Conservation (phyloP, 2,113 vertebrate genomes). For the Percopsis transmontana region DNA sequence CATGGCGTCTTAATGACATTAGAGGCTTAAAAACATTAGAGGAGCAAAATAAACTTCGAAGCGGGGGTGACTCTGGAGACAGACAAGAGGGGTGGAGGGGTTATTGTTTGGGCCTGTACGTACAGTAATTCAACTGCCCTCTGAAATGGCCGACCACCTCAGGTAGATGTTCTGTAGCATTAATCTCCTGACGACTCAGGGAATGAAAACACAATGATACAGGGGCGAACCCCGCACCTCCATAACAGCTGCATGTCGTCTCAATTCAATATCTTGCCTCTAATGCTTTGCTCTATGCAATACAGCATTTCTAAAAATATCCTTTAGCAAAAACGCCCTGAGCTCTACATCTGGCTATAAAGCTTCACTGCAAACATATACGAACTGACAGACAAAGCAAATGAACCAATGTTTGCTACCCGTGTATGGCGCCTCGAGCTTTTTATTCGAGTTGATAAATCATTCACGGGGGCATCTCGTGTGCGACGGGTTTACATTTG, state of each 20-base stretch:
- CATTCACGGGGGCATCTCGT: conserved; percentile 1
- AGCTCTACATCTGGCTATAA: neutral
- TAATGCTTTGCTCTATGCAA: too few relatives aligned
- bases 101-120: neutral
- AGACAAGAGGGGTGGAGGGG: neutral
- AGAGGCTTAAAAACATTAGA: conserved; percentile 58
- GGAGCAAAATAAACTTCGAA: conserved; percentile 26
- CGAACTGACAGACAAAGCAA: neutral
- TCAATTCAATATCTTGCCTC: too few relatives aligned
- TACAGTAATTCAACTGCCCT: too few relatives aligned
- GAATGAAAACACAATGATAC: too few relatives aligned
- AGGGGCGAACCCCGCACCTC: too few relatives aligned
- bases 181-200: too few relatives aligned
- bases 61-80: conserved; percentile 1
- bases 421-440: neutral
- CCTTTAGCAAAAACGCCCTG: too few relatives aligned
- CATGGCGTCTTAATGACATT: conserved; percentile 60
- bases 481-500: neutral
- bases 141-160: too few relatives aligned
- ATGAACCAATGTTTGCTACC: neutral
- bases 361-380: neutral
- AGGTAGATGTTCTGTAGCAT: too few relatives aligned
- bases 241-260: too few relatives aligned
- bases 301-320: too few relatives aligned
- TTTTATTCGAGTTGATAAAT: conserved; percentile 25